Evolutionary conservation across 2,888 invertebrate species (phyloP).

Genomic region (Erebia palarica): DNA sequence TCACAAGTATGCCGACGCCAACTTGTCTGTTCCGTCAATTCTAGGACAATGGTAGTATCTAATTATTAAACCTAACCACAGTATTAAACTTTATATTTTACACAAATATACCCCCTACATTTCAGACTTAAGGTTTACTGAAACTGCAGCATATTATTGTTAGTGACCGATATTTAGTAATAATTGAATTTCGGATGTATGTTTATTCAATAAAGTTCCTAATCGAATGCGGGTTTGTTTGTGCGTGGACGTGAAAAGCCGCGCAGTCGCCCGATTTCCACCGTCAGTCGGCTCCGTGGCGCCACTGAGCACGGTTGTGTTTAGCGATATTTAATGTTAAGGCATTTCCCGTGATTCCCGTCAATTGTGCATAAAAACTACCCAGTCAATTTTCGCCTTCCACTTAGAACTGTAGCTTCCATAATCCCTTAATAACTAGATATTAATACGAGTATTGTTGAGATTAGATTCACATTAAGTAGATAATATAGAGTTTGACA

Average conservation of each 20-base stretch:
- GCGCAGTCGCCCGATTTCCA: constrained; percentile 65
- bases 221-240: constrained; percentile 41
- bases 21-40: constrained; percentile 66
- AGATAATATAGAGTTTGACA: constrained; percentile 16
- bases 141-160: constrained; percentile 39
- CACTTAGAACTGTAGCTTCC: constrained; percentile 35
- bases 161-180: constrained; percentile 1
- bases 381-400: constrained; percentile 48
- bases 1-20: constrained; percentile 64
- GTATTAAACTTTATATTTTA: constrained; percentile 24
- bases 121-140: neutral
- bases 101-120: constrained; percentile 45
- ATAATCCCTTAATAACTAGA: constrained; percentile 8
- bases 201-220: constrained; percentile 39
- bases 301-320: constrained; percentile 66
- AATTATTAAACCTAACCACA: constrained; percentile 32
- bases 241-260: constrained; percentile 50
- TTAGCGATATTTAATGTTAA: constrained; percentile 41
- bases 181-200: constrained; percentile 51
- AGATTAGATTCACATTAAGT: neutral
- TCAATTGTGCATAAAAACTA: constrained; percentile 56
- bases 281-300: constrained; percentile 69
- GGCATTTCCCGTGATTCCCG: constrained; percentile 46
- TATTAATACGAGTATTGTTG: neutral
- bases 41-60: constrained; percentile 57